These are phyloP conservation scores for Erethizon dorsatum DNA, from an alignment of 2,797 vertebrate species.

Conservation along the genomic window DNA sequence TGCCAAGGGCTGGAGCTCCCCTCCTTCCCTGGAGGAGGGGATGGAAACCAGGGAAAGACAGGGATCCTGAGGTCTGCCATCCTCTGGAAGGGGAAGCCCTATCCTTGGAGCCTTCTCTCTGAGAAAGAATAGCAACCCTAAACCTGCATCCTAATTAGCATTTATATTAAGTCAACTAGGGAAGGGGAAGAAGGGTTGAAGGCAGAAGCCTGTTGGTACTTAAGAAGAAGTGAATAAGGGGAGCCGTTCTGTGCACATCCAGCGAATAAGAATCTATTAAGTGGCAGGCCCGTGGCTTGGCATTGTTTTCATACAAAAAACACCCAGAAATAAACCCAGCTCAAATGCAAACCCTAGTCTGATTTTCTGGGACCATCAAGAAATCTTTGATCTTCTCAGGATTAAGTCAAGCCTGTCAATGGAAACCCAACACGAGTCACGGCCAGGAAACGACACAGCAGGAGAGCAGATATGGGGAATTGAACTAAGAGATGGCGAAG, in stretches of 20 bases:
- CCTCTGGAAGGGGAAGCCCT: not conserved
- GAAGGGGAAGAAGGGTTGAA: not conserved
- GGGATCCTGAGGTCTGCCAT: not conserved
- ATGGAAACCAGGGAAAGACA: not conserved
- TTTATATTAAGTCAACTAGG: conserved; percentile 77
- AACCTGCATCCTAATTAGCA: conserved; percentile 70
- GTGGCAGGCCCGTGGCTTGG: not conserved
- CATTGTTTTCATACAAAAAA: conserved; percentile 52
- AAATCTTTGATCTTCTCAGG: conserved; percentile 56
- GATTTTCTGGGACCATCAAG: conserved; percentile 24
- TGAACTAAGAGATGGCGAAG: conserved; percentile 26
- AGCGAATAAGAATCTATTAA: conserved; percentile 56
- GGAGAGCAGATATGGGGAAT: not conserved
- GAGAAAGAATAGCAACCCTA: conserved; percentile 59
- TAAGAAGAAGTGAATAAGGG: conserved; percentile 23
- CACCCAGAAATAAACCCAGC: conserved; percentile 32
- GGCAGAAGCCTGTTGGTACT: conserved; percentile 14
- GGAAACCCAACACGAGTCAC: conserved; percentile 65
- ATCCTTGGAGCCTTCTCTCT: not conserved
- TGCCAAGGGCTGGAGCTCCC: not conserved
- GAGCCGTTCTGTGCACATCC: conserved; percentile 30
- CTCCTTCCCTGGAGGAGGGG: not conserved
- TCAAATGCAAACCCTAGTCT: conserved; percentile 31
- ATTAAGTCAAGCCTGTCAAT: conserved; percentile 56
- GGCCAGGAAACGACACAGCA: conserved; percentile 2